Evolutionary conservation across 2,888 invertebrate species (phyloP).

Genomic region (Caenorhabditis auriculariae): DNA sequence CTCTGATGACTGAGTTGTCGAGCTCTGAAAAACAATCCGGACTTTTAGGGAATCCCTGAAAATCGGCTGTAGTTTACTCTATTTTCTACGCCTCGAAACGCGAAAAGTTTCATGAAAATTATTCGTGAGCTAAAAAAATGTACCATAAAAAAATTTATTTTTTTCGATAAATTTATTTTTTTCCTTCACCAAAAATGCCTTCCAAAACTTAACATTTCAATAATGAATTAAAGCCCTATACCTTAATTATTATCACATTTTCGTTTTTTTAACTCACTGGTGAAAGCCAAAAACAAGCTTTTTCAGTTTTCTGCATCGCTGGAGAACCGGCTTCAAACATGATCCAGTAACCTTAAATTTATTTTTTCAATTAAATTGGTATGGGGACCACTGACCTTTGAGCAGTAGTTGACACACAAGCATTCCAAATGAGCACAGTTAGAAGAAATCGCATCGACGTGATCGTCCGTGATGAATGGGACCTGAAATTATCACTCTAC

Average conservation of each 20-base stretch:
- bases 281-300: constrained; percentile 94
- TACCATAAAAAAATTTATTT: constrained; percentile 2
- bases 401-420: constrained; percentile 92
- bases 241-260: no score
- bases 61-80: no score
- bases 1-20: constrained; percentile 87
- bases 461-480: constrained; percentile 79
- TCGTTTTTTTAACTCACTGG: constrained; percentile 75
- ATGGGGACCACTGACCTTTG: constrained; percentile 69
- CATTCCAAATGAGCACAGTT: constrained; percentile 80
- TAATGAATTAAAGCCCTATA: no score
- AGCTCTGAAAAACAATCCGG: constrained; percentile 73
- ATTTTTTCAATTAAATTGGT: background rate
- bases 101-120: no score
- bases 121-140: no score
- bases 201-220: no score
- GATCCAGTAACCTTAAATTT: constrained; percentile 79
- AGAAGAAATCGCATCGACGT: constrained; percentile 86
- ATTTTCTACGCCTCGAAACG: no score
- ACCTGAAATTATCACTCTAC: constrained; percentile 30
- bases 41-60: no score
- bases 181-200: no score
- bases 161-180: background rate
- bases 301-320: constrained; percentile 85
- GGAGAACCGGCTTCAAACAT: constrained; percentile 88